These are phyloP conservation scores for Xanthorhoe designata DNA, from an alignment of 2,888 invertebrate species.

Conservation along the genomic window DNA sequence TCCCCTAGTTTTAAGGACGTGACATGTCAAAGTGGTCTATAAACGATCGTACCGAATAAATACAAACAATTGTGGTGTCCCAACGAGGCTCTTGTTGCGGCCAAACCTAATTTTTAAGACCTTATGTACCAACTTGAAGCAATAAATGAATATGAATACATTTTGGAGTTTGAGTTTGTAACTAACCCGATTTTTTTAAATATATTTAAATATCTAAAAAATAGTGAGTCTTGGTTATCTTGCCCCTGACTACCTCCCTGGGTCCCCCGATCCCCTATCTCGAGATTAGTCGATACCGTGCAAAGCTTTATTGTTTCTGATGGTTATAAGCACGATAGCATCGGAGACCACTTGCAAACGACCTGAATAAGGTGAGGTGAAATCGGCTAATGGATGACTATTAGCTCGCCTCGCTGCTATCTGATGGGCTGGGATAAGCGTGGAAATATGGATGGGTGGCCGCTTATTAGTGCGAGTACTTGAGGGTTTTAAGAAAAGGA, in stretches of 20 bases:
- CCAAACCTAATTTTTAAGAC: too few species aligned
- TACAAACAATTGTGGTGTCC: too few species aligned
- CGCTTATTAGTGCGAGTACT: background rate
- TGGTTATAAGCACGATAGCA: slow-evolving; percentile 27
- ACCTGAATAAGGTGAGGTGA: slow-evolving; percentile 28
- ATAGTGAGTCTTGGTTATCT: background rate
- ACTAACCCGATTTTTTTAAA: too few species aligned
- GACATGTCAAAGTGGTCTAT: too few species aligned
- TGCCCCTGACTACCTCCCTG: slow-evolving; percentile 20
- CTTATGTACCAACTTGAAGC: too few species aligned
- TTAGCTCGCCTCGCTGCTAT: background rate
- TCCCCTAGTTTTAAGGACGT: too few species aligned
- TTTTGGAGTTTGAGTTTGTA: too few species aligned
- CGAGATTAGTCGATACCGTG: slow-evolving; percentile 29
- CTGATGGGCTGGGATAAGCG: background rate
- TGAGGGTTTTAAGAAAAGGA: too few species aligned
- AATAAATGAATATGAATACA: too few species aligned
- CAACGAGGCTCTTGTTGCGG: too few species aligned
- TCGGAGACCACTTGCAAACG: slow-evolving; percentile 27
- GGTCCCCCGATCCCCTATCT: slow-evolving; percentile 15
- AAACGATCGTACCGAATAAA: too few species aligned
- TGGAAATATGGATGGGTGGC: background rate
- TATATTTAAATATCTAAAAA: background rate
- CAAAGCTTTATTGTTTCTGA: slow-evolving; percentile 32
- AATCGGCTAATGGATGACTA: slow-evolving; percentile 27